A percentile compares a stretch with the other conserved stretches of the same genome.
Conservation (phyloP, 2,888 invertebrate genomes). For the Xanthorhoe spadicearia region DNA sequence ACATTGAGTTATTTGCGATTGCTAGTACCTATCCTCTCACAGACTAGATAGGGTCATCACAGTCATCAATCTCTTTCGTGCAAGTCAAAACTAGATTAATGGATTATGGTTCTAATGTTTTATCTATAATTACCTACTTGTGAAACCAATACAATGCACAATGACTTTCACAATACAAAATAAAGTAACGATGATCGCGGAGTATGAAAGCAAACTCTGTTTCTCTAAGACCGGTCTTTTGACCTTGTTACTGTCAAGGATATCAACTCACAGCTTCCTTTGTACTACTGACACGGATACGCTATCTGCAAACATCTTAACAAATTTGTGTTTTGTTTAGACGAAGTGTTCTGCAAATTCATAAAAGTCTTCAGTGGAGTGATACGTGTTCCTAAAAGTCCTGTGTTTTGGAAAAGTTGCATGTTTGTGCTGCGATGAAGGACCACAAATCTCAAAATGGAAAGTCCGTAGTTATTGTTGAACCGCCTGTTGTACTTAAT, state of each 20-base stretch:
- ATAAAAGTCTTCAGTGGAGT: constrained; percentile 18
- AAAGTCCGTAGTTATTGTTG: constrained; percentile 49
- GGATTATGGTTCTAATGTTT: constrained; percentile 6
- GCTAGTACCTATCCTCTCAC: constrained; percentile 12
- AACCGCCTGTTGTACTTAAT: constrained; percentile 51
- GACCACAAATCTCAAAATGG: constrained; percentile 66
- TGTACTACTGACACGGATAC: constrained; percentile 54
- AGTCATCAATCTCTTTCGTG: constrained; percentile 21
- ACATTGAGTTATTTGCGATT: constrained; percentile 28
- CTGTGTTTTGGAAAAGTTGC: constrained; percentile 27
- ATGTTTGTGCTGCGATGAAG: constrained; percentile 64
- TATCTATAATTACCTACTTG: constrained; percentile 12
- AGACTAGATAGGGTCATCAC: constrained; percentile 17
- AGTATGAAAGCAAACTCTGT: constrained; percentile 24
- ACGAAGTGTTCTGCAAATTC: constrained; percentile 29
- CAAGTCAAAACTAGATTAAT: constrained; percentile 24
- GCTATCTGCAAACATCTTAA: constrained; percentile 28
- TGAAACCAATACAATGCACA: constrained; percentile 6
- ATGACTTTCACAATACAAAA: background rate
- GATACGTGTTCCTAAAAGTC: constrained; percentile 13
- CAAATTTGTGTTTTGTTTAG: constrained; percentile 37
- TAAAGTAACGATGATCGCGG: constrained; percentile 15
- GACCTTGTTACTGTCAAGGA: constrained; percentile 79
- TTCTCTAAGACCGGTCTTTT: constrained; percentile 51
- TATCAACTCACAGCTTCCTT: constrained; percentile 70